A percentile compares a stretch with the other conserved stretches of the same genome.
Conservation (phyloP, 2,888 invertebrate genomes). For the Drosophila mimica region DNA sequence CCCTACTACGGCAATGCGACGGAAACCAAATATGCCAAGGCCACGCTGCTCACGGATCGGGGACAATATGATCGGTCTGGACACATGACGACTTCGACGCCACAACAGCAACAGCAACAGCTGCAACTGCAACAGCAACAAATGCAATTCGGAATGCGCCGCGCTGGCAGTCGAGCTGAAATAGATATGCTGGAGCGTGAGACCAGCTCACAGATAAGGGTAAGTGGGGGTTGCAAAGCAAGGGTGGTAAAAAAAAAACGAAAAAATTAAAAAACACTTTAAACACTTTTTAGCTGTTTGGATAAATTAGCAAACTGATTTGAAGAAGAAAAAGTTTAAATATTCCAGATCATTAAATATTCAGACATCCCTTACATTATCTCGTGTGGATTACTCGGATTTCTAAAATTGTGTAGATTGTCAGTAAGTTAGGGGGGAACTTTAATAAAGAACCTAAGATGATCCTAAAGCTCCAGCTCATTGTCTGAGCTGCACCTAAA, state of each 20-base stretch:
- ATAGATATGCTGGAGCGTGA: slow-evolving; percentile 85
- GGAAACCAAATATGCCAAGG: slow-evolving; percentile 84
- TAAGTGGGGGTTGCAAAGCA: slow-evolving; percentile 63
- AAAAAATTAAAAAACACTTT: neutral
- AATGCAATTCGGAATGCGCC: slow-evolving; percentile 78
- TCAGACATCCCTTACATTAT: too few relatives aligned
- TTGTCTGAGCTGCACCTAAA: neutral
- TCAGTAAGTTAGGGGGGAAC: neutral
- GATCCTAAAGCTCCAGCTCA: neutral
- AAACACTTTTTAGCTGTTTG: neutral
- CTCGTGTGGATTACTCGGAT: neutral
- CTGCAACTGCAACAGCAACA: slow-evolving; percentile 52
- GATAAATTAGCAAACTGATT: neutral
- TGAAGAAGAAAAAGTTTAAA: neutral
- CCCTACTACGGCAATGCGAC: slow-evolving; percentile 81
- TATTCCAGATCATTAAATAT: too few relatives aligned
- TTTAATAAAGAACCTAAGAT: neutral
- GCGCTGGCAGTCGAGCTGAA: slow-evolving; percentile 84
- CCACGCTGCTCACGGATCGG: slow-evolving; percentile 80
- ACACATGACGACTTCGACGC: slow-evolving; percentile 70
- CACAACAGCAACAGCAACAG: slow-evolving; percentile 45
- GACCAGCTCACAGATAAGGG: slow-evolving; percentile 84
- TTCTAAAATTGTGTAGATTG: neutral
- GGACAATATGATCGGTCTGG: slow-evolving; percentile 52
- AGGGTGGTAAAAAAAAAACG: neutral